Conservation (phyloP, 2,113 vertebrate species). For the Lanius collurio region DNA sequence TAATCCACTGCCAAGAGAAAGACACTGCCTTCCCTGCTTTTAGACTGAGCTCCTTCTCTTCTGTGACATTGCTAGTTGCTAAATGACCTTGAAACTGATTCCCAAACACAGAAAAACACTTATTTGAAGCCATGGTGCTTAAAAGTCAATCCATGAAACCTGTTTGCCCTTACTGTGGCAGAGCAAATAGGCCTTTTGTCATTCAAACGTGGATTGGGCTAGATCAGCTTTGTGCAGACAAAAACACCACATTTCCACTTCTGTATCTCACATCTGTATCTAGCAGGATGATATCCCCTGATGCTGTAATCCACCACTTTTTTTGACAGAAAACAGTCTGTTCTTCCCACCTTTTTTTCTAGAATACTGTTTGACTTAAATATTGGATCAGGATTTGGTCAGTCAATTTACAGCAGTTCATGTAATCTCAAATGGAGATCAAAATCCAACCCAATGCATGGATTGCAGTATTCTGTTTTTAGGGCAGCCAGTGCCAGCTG, state of each 20-base stretch:
- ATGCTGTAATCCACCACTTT: neutral
- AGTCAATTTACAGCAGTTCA: neutral
- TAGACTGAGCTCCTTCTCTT: neutral
- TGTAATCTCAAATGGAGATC: neutral
- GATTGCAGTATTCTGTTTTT: neutral
- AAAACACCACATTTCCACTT: neutral
- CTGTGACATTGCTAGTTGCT: neutral
- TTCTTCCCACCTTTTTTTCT: neutral
- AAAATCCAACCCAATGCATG: neutral
- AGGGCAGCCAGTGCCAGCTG: neutral
- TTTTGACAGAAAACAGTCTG: neutral
- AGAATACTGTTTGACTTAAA: neutral
- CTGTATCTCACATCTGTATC: neutral
- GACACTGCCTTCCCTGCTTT: neutral
- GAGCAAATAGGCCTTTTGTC: neutral
- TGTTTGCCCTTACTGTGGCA: neutral
- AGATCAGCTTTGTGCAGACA: neutral
- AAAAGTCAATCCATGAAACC: neutral
- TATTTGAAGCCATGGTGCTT: neutral
- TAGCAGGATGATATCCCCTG: neutral
- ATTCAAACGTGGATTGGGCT: neutral
- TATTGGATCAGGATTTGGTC: neutral
- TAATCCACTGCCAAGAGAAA: neutral
- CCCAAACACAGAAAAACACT: neutral
- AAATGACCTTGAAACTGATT: slow-evolving; percentile 8